Conservation (phyloP, 1,140 invertebrate species). For the Schmidtea mediterranea region DNA sequence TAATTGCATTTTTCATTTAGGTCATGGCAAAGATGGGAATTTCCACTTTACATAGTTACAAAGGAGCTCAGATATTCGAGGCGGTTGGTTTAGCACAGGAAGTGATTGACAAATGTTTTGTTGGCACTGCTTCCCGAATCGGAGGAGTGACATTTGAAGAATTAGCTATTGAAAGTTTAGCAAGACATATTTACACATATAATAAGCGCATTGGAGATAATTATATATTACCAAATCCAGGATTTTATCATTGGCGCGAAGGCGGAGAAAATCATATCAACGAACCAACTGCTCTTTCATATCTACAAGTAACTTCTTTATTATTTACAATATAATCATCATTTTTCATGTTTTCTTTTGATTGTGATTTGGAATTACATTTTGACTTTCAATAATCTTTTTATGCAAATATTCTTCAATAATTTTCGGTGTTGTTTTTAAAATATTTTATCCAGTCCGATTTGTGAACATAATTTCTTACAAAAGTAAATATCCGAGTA, state of each 20-base stretch:
- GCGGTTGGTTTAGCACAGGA: conserved; percentile 71
- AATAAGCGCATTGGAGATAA: conserved; percentile 32
- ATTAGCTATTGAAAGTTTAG: conserved; percentile 43
- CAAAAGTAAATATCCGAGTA: too few species aligned
- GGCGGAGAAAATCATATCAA: conserved; percentile 95
- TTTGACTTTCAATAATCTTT: too few species aligned
- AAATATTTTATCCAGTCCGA: too few species aligned
- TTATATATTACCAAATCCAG: conserved; percentile 58
- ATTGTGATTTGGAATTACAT: too few species aligned
- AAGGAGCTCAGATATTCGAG: conserved; percentile 96
- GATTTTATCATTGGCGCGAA: conserved; percentile 73
- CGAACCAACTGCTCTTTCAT: conserved; percentile 64
- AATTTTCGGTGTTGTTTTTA: too few species aligned
- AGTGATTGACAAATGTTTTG: conserved; percentile 79
- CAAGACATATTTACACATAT: conserved; percentile 20
- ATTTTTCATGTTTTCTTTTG: too few species aligned
- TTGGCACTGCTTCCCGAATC: conserved; percentile 69
- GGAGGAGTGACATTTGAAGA: conserved; percentile 69
- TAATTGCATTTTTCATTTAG: conserved; percentile 14
- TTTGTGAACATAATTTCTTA: too few species aligned
- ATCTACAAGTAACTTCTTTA: conserved; percentile 18
- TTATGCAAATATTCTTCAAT: too few species aligned
- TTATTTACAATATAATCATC: not conserved
- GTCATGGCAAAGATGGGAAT: conserved; percentile 99
- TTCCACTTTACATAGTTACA: conserved; percentile 91